Evolutionary conservation across 2,113 vertebrate genomes (phyloP).

Genomic region (Potamarius usumacintae): DNA sequence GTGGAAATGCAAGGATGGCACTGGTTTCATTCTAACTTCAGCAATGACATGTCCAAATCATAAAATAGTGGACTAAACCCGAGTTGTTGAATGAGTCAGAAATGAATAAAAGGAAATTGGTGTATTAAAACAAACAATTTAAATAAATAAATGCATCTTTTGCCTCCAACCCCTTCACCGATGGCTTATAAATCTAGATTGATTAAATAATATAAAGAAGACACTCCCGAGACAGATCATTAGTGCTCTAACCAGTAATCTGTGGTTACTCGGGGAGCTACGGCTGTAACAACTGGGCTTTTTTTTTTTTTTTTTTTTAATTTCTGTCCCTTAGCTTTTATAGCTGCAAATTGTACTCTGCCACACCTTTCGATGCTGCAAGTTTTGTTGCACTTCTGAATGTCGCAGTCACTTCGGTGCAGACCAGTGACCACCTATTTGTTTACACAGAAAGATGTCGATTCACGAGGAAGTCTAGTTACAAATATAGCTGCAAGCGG

Average conservation of each 20-base stretch:
- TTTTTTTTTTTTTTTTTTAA: no score
- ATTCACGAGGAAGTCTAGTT: slow-evolving; percentile 44
- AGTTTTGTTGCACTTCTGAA: slow-evolving; percentile 46
- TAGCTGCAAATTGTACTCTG: slow-evolving; percentile 13
- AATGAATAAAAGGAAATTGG: slow-evolving; percentile 39
- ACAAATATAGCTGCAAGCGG: slow-evolving; percentile 14
- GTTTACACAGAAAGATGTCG: slow-evolving; percentile 37
- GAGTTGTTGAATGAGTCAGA: not conserved
- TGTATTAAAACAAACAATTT: slow-evolving; percentile 46
- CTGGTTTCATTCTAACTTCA: not conserved
- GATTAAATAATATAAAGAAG: slow-evolving; percentile 66
- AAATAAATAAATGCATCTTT: slow-evolving; percentile 39
- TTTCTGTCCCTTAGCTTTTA: slow-evolving; percentile 25
- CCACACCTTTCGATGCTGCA: slow-evolving; percentile 19
- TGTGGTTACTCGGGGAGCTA: slow-evolving; percentile 41
- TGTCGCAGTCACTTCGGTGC: slow-evolving; percentile 26
- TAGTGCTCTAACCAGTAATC: slow-evolving; percentile 65
- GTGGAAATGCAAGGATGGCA: not conserved
- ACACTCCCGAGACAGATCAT: slow-evolving; percentile 63
- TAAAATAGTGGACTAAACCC: not conserved
- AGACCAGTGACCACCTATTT: slow-evolving; percentile 30
- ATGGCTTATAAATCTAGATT: slow-evolving; percentile 65
- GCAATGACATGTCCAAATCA: not conserved
- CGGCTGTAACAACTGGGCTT: slow-evolving; percentile 29
- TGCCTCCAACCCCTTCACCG: slow-evolving; percentile 49